A percentile compares a stretch with the other conserved stretches of the same genome.
Conservation (phyloP, 2,797 vertebrate genomes). For the Pangasius larnaudii region DNA sequence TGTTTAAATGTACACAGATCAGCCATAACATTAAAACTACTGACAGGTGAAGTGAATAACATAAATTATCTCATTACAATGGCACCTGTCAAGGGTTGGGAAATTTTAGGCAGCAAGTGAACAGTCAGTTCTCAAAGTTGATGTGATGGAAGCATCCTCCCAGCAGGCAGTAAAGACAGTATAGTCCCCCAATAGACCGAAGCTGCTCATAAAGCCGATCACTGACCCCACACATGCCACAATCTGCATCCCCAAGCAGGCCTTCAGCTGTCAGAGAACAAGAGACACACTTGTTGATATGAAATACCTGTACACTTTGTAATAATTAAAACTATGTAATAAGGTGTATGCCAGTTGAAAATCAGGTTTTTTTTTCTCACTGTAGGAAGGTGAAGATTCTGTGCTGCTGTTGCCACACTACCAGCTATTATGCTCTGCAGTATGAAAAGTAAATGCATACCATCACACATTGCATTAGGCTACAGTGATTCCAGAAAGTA, state of each 20-base stretch:
- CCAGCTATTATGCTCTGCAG: conserved; percentile 56
- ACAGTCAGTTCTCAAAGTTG: too few species aligned
- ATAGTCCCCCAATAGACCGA: rapidly evolving
- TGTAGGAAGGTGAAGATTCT: conserved; percentile 65
- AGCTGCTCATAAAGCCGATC: background rate
- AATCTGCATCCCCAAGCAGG: conserved; percentile 56
- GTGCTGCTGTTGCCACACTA: conserved; percentile 67
- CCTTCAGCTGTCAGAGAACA: conserved; percentile 50
- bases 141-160: rapidly evolving
- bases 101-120: too few species aligned
- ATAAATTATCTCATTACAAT: too few species aligned
- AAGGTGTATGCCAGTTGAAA: background rate
- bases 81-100: too few species aligned
- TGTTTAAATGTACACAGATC: too few species aligned
- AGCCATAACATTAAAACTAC: too few species aligned
- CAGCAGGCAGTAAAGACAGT: rapidly evolving
- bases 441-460: conserved; percentile 7
- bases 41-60: too few species aligned
- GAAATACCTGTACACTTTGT: background rate
- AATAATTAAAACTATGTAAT: too few species aligned
- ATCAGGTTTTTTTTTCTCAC: conserved; percentile 36
- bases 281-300: background rate
- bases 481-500: too few species aligned
- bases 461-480: background rate
- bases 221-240: conserved; percentile 25